Evolutionary conservation across 2,113 vertebrate genomes (phyloP), one percentile per base, ranked within the genome.

Genomic region (Acrocephalus arundinaceus): DNA sequence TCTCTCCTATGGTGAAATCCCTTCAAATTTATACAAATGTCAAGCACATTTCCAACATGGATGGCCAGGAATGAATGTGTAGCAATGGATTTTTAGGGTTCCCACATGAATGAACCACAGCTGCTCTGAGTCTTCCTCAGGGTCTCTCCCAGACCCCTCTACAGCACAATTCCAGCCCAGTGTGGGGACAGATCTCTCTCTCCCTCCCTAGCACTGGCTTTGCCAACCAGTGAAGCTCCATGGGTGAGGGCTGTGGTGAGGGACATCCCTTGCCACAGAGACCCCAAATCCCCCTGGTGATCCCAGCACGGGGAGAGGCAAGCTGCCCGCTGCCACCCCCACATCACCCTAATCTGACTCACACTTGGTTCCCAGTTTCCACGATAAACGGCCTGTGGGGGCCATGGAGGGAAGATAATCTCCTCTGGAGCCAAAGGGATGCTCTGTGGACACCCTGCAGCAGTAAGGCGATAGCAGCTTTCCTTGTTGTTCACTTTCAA

Each of bases 401-500:
- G 93, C 83, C 4, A 8, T 1, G 16, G 61, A 70, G 90, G 78
- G 81, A 81, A 46, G 72, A 43, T 94, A 93, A 95, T 96, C 94
- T 81, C 67, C 62, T 22, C 65, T 8, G 43, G 91, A 86, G 95
- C 85, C 7, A 6, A 51, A 48, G 91, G 86, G 93, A 87, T 94
- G 92, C 86, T 86, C 54, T 20, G 7, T 6, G 86, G 91, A 82
- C 78, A 76, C 77, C 92, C 94, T 70, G 90, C 95, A 96, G 96
- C 92, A 49, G 43, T 13, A 48, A 85, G 91, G 79, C 30, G 59
- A 96, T 70, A 93, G 94, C 78, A 87, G 85, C 66, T 93, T 93
- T 65, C 93, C 94, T 79, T 76, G 75, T 77, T 94, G 89, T 89
- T 95, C 89, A 87, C 95, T 97, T 97, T 81, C 93, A 89, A 95